A percentile compares a stretch with the other conserved stretches of the same genome.
These are phyloP conservation scores for Loris lydekkerianus DNA, from an alignment of 2,797 vertebrate genomes.

Conservation along the genomic window DNA sequence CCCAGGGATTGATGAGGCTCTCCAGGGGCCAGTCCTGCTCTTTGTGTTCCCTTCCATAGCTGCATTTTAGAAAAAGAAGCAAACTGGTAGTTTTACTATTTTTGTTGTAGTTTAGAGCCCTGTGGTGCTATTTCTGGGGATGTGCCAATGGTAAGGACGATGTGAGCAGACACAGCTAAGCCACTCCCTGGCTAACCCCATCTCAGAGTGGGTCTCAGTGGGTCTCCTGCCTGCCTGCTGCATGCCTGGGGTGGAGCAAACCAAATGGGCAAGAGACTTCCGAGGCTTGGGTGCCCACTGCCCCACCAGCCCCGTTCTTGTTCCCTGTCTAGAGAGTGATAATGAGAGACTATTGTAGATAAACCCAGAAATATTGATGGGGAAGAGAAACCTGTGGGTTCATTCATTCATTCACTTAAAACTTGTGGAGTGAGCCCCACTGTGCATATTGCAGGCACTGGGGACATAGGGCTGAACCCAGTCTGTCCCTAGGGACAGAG, in stretches of 20 bases:
- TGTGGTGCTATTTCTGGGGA: not conserved
- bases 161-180: too few relatives aligned
- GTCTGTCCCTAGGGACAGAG: accelerated
- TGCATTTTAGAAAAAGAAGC: not conserved
- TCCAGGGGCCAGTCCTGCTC: not conserved
- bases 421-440: accelerated
- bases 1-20: accelerated
- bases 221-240: not conserved
- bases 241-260: too few relatives aligned
- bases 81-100: not conserved
- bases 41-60: not conserved
- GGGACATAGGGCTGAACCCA: not conserved
- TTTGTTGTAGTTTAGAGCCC: not conserved
- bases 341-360: accelerated
- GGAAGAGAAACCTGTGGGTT: not conserved
- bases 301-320: too few relatives aligned
- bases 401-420: not conserved
- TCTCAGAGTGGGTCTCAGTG: not conserved
- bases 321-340: not conserved
- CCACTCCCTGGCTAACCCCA: accelerated
- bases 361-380: too few relatives aligned
- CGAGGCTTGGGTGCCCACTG: not conserved
- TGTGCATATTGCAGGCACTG: accelerated
- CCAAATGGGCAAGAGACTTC: not conserved
- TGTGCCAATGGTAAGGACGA: accelerated